Base-by-base conservation (phyloP, 2,888 invertebrate genomes). In the Drosophila pegasa region DNA sequence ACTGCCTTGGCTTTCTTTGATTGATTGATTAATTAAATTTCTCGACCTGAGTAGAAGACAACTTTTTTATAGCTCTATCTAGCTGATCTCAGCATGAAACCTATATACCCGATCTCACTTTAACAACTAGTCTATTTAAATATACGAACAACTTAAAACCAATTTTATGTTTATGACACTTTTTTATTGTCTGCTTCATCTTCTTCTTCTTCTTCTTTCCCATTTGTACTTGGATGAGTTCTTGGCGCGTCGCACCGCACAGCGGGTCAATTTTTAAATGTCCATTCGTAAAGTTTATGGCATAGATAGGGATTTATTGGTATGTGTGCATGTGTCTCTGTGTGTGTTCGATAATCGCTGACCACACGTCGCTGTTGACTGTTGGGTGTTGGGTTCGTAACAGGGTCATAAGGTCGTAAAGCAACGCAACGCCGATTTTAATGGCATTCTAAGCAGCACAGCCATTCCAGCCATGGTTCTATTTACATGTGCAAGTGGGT, bases 111-210 rank as follows among this genome's bases (percentile, higher is more conserved):
- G 7, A 14, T 33, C 3, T 12, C 5, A 0, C 12, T 7, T 12
- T 14, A 8, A 9, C 6, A 18, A 16, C 16, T 16, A 43, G 33
- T 8, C 25, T 18, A 43, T 43, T 41, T 20, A n/a, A 20, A 27
- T 35, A n/a, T 10, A 31, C 12, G 18, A 62, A 55, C 41, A 67
- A 63, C 76, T 71, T 58, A 65, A 72, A 82, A 76, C 76, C 68
- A 81, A 79, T 84, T 81, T 81, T 66, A 78, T 84, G 76, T 81
- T 81, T 84, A 81, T 81, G 84, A 84, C 81, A 81, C 64, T 76
- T 67, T 77, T 68, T 77, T n/a, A n/a, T n/a, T n/a, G n/a, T n/a
- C n/a, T n/a, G n/a, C n/a, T 60, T 64, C 47, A 58, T 65, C 47
- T 54, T 54, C 67, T 65, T 65, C 35, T 45, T 47, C 41, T 20